Evolutionary conservation across 2,797 vertebrate genomes (phyloP), one percentile per base, ranked within the genome.

Genomic region (Epinephelus awoara): DNA sequence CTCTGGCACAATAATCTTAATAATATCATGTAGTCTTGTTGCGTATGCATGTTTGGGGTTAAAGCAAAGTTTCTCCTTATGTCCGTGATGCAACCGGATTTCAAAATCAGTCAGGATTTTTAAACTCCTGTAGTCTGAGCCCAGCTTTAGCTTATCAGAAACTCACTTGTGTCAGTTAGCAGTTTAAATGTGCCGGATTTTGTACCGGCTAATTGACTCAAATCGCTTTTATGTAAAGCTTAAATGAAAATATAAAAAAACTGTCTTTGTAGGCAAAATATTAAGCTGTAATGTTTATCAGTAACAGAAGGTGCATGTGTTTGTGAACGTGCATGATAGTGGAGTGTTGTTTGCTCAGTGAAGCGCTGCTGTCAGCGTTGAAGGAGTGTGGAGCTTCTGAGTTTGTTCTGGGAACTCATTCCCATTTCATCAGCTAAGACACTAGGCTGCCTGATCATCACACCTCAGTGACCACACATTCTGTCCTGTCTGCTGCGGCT

Each of bases 401-500:
- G 77, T 88, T 81, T 77, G 79, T 72, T 83, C 77, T 57, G 72
- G 47, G 69, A 82, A 76, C 46, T 65, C 57, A 19, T 81, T 88
- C 76, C 56, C 80, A 69, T 77, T 83, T 87, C 51, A 81, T 90
- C 84, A 77, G 77, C 83, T 54, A 23, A 79, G 77, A 80, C 69
- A 72, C 72, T 1, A 66, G 75, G 72, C 80, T 64, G 76, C 59
- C 44, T 63, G 68, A 79, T 89, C 80, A 75, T 82, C 91, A 92
- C 85, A 87, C 88, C 75, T 88, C 91, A 83, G 73, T 89, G 90
- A 85, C 77, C 85, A 67, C 87, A 85, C 82, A 75, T 72, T 83
- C 75, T 73, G 77, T 75, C 74, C 79, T 67, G 61, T 80, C 81
- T 68, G 75, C 77, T 67, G 83, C 0, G 46, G 51, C 75, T 68